phyloP scores from a whole-genome alignment of 2,888 invertebrate genomes.

The Bimastos eiseni region DNA sequence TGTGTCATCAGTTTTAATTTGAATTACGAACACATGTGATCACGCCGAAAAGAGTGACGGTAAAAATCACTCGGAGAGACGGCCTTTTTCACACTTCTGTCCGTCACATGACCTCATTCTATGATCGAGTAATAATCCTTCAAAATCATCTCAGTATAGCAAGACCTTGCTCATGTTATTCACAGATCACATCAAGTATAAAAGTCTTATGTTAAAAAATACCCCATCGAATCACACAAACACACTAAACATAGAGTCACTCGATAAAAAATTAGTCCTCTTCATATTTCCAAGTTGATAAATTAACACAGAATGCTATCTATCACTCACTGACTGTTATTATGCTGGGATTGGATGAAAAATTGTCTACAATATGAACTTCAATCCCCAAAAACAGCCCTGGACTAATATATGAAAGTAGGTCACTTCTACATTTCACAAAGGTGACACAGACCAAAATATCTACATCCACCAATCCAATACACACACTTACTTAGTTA shows the following conservation, averaged over 20 bases:
- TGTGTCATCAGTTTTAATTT: neutral
- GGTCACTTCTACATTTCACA: neutral
- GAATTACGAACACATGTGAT: neutral
- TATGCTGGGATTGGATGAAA: neutral
- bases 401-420: neutral
- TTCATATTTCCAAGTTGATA: neutral
- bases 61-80: neutral
- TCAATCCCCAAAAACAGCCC: neutral
- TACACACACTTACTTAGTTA: neutral
- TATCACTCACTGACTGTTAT: neutral
- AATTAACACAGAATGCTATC: neutral
- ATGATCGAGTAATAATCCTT: neutral
- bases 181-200: neutral
- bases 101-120: neutral
- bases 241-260: neutral
- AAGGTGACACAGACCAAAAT: neutral
- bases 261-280: neutral
- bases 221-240: too few relatives aligned
- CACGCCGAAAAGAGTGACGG: neutral
- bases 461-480: neutral
- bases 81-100: neutral
- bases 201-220: neutral
- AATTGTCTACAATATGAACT: neutral
- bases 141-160: neutral
- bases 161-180: neutral